Evolutionary conservation across 2,113 vertebrate species (phyloP), one percentile per base, ranked within the genome.

Genomic region (Ornithorhynchus anatinus): DNA sequence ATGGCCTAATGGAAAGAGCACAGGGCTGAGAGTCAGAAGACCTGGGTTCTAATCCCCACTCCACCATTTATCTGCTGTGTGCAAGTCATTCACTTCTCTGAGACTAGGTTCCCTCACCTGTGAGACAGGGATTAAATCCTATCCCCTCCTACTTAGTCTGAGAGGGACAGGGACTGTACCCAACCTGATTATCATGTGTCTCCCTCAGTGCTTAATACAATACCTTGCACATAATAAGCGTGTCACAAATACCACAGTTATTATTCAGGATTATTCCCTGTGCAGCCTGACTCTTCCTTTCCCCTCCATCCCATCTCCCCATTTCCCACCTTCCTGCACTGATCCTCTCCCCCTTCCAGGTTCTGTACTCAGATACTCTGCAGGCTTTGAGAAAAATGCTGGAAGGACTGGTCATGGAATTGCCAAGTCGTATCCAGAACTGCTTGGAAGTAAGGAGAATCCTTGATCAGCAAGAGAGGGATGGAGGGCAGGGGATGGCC

Each of bases 361-460:
- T 45, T 5, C 45, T 79, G 6, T 43, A 59, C 20, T 16, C 3
- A 10, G 60, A 53, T n/a, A 77, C 59, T 14, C 7, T 70, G 4
- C 20, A 50, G 8, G 52, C 53, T 22, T 59, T 83, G 23, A 53
- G 9, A 17, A 60, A 11, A 10, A 47, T 80, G 35, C 36, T 62
- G 50, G 72, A 66, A 27, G 56, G 64, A 5, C 15, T 79, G 15
- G 15, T 52, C 17, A 13, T 22, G 2, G 69, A 80, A 33, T 59
- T 32, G 33, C 48, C 72, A 2, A 11, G 11, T 3, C 10, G 20
- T 33, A 16, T 44, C 39, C 50, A 61, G 67, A 8, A 52, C 19
- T 77, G 40, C 45, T 42, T 79, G 56, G 59, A 72, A 72, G 68
- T 84, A n/a, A n/a, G n/a, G n/a, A n/a, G n/a, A n/a, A n/a, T n/a